phyloP scores from a whole-genome alignment of 2,797 vertebrate species.

The Rhodeus uyekii region DNA sequence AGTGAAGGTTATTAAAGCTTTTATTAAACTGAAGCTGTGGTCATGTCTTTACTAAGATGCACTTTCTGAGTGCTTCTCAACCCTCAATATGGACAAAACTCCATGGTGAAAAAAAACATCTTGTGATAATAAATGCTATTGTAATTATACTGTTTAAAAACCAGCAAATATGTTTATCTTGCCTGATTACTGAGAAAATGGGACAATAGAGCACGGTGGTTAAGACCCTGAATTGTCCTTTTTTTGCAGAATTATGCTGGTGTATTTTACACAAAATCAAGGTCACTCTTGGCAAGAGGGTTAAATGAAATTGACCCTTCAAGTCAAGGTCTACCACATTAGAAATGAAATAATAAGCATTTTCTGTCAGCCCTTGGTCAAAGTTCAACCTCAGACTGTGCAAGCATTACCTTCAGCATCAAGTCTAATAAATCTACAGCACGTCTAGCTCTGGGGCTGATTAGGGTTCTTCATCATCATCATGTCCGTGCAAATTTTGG shows the following conservation, averaged over 20 bases:
- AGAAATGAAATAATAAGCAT: slow-evolving; percentile 42
- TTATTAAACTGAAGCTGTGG: slow-evolving; percentile 32
- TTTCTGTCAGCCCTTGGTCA: slow-evolving; percentile 24
- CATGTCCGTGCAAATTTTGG: no score
- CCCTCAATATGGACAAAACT: background rate
- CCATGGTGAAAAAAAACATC: background rate
- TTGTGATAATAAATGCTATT: background rate
- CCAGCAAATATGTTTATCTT: background rate
- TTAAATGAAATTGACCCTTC: slow-evolving; percentile 46
- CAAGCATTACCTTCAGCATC: background rate
- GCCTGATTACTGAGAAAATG: background rate
- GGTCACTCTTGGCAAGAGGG: slow-evolving; percentile 21
- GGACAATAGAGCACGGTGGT: background rate
- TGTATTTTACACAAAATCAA: slow-evolving; percentile 36
- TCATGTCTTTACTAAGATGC: slow-evolving; percentile 15
- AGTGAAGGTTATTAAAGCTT: slow-evolving; percentile 36
- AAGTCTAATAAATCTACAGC: background rate
- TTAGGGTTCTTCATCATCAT: background rate
- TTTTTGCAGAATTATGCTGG: background rate
- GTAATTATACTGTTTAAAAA: background rate
- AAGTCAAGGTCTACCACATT: slow-evolving; percentile 34
- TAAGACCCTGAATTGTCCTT: slow-evolving; percentile 19
- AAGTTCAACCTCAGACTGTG: slow-evolving; percentile 3
- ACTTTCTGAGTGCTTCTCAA: slow-evolving; percentile 22
- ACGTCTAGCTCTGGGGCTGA: slow-evolving; percentile 19